Base-by-base conservation (phyloP, 2,888 invertebrate species). In the Diplolepis rosae region DNA sequence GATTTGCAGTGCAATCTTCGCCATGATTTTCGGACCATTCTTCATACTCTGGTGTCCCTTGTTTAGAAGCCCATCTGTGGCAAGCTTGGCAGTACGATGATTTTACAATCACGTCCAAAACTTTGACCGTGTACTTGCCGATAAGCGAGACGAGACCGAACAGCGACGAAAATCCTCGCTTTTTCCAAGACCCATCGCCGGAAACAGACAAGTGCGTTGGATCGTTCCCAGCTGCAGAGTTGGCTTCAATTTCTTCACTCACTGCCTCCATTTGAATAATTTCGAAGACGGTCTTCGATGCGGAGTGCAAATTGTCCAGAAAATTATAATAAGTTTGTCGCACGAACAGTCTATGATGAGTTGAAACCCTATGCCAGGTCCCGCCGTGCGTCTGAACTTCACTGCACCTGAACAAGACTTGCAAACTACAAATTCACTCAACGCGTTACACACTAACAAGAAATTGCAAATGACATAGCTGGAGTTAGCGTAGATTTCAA, bases 341-440 rank as follows among this genome's bases (percentile, higher is more conserved):
- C 78, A 79, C 27, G 35, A 28, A 72, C 76, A 78, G 11, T 24
- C 32, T 28, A 79, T 66, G 22, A 72, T 72, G 65, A 79, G 72
- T 68, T 80, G 77, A 52, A 79, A 82, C 30, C 77, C 77, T n/a
- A 81, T 68, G 24, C 81, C 79, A 28, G 70, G 35, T 67, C 27
- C 61, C 7, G 1, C 13, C 11, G 68, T 13, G 11, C 71, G 68
- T 18, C 27, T 32, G 52, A 71, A 71, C 18, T 32, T 68, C 15
- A 71, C 68, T 3, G 6, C 28, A 15, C 50, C 15, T 18, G 22
- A 13, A 65, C 71, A 71, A 22, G 45, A 28, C 27, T 65, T 71
- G 39, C 65, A 71, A 15, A 65, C 66, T 27, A 71, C 32, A 32
- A 45, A 61, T 52, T 68, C 42, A 68, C 54, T 54, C 9, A 68